Evolutionary conservation across 1,140 invertebrate species (phyloP).

Genomic region (Thaumatotibia leucotreta): DNA sequence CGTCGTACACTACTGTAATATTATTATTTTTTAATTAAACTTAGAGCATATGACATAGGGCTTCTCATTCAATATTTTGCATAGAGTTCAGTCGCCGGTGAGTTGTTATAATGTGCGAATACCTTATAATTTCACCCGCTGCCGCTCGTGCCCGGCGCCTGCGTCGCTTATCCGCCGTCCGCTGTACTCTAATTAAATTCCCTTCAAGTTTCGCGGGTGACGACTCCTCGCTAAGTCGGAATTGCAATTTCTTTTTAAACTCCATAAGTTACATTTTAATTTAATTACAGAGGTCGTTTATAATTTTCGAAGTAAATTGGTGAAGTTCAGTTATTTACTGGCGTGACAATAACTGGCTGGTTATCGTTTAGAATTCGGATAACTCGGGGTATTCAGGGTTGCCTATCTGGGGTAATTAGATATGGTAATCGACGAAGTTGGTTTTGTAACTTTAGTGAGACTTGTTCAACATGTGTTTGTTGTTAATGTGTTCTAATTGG

Average conservation of each 20-base stretch:
- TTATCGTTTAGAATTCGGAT: background rate
- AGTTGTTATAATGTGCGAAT: no score
- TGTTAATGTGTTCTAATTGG: no score
- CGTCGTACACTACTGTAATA: no score
- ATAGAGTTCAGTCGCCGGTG: no score
- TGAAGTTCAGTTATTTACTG: slow-evolving; percentile 65
- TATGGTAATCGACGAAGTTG: background rate
- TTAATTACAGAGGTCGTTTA: slow-evolving; percentile 60
- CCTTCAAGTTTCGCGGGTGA: slow-evolving; percentile 44
- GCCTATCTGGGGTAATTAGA: background rate
- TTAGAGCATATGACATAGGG: no score
- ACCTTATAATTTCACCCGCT: no score
- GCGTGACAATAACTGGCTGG: slow-evolving; percentile 37
- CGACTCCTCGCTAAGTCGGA: slow-evolving; percentile 45
- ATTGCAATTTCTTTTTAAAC: slow-evolving; percentile 63
- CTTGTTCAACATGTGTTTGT: background rate
- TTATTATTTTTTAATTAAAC: no score
- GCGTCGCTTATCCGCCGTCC: slow-evolving; percentile 19
- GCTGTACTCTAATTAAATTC: slow-evolving; percentile 56
- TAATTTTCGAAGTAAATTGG: slow-evolving; percentile 64
- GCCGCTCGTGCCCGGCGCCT: background rate
- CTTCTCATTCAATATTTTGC: no score
- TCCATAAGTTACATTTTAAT: slow-evolving; percentile 68
- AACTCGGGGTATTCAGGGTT: background rate
- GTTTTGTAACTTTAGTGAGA: background rate